Evolutionary conservation across 2,888 invertebrate species (phyloP), one percentile per base, ranked within the genome.

Genomic region (Drosophila aldrichi): DNA sequence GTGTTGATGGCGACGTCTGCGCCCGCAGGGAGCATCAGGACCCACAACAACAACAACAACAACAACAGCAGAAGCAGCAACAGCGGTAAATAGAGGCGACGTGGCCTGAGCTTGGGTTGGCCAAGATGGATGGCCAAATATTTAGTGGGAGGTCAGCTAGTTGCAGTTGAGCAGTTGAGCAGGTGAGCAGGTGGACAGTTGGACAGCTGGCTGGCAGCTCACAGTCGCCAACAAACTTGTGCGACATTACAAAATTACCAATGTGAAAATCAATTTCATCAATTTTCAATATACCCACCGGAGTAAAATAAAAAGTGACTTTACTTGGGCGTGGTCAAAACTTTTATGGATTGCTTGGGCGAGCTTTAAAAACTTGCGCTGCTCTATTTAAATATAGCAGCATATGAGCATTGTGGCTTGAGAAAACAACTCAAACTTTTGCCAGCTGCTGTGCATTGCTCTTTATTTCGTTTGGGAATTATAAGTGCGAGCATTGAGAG

Each of bases 1-100:
- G 81, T 86, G 88, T 81, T 86, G 88, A 85, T 88, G 84, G 86
- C 83, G 73, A 82, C 79, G 84, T 82, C 88, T 85, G 81, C 65
- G 70, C 88, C 84, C 86, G 62, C 85, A 70, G 83, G 88, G 83
- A 77, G 55, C 36, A 25, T 52, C 29, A 43, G 22, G 49, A 46
- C n/a, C n/a, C n/a, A n/a, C n/a, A n/a, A n/a, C n/a, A n/a, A n/a
- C n/a, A n/a, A n/a, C n/a, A n/a, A n/a, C n/a, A n/a, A n/a, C n/a
- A n/a, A n/a, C n/a, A n/a, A 55, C 49, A 20, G 38, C 55, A 32
- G 3, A 9, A 49, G 36, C 70, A 66, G 36, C 60, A 65, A 43
- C 61, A 41, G 20, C 49, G 61, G 67, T 56, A 76, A 70, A 69
- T 66, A 70, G 74, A 79, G 61, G 81, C 70, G 61, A 67, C 70